Evolutionary conservation across 2,888 invertebrate species (phyloP).

Genomic region (Pachydiplax longipennis): DNA sequence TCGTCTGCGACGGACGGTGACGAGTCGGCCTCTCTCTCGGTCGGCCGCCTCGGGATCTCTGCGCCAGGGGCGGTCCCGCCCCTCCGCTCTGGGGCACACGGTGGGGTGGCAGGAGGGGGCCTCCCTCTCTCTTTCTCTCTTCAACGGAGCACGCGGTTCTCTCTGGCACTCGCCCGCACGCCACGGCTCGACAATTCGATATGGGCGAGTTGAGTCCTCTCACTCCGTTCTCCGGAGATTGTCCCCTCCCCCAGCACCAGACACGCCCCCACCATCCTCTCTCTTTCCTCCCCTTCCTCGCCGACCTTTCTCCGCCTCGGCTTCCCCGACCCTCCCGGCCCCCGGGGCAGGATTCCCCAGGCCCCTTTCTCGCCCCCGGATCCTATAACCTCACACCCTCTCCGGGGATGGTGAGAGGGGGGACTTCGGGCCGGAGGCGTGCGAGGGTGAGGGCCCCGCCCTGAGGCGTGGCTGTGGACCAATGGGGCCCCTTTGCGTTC

Average conservation of each 20-base stretch:
- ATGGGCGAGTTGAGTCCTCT: slow-evolving; percentile 26
- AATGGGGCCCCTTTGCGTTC: slow-evolving; percentile 38
- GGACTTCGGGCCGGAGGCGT: slow-evolving; percentile 45
- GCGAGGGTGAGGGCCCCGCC: slow-evolving; percentile 51
- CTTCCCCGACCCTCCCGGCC: slow-evolving; percentile 54
- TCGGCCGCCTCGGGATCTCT: slow-evolving; percentile 52
- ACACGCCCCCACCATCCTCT: slow-evolving; percentile 51
- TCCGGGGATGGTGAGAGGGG: slow-evolving; percentile 47
- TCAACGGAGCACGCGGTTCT: background rate
- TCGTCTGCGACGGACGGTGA: slow-evolving; percentile 54
- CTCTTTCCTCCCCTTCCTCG: slow-evolving; percentile 61
- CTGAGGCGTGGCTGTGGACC: slow-evolving; percentile 46
- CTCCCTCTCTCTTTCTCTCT: slow-evolving; percentile 14
- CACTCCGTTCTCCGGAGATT: background rate
- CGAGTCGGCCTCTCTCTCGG: slow-evolving; percentile 53
- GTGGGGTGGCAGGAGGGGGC: background rate
- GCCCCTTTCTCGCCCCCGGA: background rate
- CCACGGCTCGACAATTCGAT: slow-evolving; percentile 42
- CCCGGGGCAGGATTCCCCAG: slow-evolving; percentile 57
- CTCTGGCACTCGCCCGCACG: slow-evolving; percentile 26
- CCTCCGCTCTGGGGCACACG: slow-evolving; percentile 58
- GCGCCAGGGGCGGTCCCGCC: slow-evolving; percentile 62
- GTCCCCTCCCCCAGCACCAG: background rate
- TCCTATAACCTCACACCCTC: slow-evolving; percentile 53
- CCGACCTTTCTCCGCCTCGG: slow-evolving; percentile 62